Evolutionary conservation across 1,140 invertebrate species (phyloP).

Genomic region (Drosophila rufa): DNA sequence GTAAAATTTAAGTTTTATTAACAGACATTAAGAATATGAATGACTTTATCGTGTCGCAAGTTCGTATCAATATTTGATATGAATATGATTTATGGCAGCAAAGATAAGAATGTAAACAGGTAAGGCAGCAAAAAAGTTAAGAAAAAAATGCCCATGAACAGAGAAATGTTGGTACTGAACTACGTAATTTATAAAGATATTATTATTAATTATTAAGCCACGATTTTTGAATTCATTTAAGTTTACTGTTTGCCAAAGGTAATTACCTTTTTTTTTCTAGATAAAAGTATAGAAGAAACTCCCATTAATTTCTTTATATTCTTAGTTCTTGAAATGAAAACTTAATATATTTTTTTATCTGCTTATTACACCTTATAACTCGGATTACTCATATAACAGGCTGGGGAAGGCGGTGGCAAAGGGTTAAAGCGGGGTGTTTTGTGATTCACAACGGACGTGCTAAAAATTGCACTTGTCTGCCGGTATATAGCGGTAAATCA

Average conservation of each 20-base stretch:
- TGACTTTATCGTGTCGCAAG: background rate
- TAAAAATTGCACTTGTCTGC: constrained; percentile 37
- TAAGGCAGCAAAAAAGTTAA: background rate
- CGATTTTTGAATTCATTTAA: too few species aligned
- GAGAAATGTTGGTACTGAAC: background rate
- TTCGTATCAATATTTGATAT: constrained; percentile 14
- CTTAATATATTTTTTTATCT: constrained; percentile 1
- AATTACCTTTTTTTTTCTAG: too few species aligned
- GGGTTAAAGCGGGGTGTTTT: background rate
- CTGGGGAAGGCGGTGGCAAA: background rate
- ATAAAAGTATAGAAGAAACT: background rate
- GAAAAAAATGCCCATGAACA: background rate
- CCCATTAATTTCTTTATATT: background rate
- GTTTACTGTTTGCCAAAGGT: too few species aligned
- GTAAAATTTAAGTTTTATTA: background rate
- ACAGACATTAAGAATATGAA: constrained; percentile 1
- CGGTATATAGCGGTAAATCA: constrained; percentile 42
- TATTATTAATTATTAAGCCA: background rate
- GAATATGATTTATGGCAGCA: constrained; percentile 4
- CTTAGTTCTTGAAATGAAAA: background rate
- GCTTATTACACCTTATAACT: constrained; percentile 2
- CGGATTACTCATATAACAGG: constrained; percentile 16
- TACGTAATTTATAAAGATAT: too few species aligned
- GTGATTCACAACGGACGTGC: constrained; percentile 44
- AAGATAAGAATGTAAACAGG: background rate